Evolutionary conservation across 2,888 invertebrate species (phyloP).

Genomic region (Pyrocoelia pectoralis): DNA sequence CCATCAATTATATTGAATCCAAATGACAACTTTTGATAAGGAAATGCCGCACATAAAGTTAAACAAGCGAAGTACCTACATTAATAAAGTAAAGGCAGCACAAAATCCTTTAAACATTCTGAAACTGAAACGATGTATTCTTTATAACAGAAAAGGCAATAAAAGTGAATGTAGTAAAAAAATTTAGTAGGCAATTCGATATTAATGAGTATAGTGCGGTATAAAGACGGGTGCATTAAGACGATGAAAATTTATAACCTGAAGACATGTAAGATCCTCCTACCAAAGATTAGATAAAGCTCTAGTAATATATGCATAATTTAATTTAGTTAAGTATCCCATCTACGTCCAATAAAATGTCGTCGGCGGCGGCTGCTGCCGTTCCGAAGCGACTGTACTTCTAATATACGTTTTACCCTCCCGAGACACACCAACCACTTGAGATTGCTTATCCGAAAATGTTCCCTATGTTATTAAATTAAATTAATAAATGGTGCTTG

Average conservation of each 20-base stretch:
- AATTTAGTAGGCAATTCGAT: slow-evolving; percentile 9
- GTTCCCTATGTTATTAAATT: slow-evolving; percentile 37
- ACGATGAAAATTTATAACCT: slow-evolving; percentile 30
- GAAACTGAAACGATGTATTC: not conserved
- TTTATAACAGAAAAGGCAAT: not conserved
- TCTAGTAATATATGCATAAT: slow-evolving; percentile 36
- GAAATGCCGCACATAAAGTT: too few relatives aligned
- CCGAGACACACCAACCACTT: slow-evolving; percentile 18
- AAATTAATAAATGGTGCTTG: slow-evolving; percentile 41
- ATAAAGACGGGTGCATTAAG: slow-evolving; percentile 25
- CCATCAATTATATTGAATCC: too few relatives aligned
- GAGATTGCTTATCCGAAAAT: slow-evolving; percentile 32
- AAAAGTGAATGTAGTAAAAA: not conserved
- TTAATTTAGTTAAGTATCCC: slow-evolving; percentile 37
- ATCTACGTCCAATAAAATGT: slow-evolving; percentile 33
- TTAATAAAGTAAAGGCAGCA: too few relatives aligned
- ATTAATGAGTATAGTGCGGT: slow-evolving; percentile 21
- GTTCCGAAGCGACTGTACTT: slow-evolving; percentile 12
- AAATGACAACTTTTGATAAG: too few relatives aligned
- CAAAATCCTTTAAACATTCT: not conserved
- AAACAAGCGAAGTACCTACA: too few relatives aligned
- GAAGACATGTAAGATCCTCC: slow-evolving; percentile 23
- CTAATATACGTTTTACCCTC: slow-evolving; percentile 9
- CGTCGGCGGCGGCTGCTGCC: slow-evolving; percentile 5
- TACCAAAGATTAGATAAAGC: slow-evolving; percentile 30